Conservation (phyloP, 1,140 invertebrate genomes). For the Maconellicoccus hirsutus region DNA sequence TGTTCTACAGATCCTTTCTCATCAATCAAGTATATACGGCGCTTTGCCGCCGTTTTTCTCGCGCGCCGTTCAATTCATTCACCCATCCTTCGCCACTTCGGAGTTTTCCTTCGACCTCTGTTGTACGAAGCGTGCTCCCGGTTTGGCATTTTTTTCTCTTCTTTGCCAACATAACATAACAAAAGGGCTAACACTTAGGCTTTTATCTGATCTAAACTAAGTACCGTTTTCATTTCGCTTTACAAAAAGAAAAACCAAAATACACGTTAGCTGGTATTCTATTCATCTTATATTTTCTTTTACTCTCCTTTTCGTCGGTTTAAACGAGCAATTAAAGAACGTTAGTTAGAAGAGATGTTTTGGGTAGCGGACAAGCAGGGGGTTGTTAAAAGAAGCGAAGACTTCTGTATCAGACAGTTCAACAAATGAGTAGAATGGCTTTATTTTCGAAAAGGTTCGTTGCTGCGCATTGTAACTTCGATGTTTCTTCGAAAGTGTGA, state of each 20-base stretch:
- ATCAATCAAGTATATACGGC: neutral
- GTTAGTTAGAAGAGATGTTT: neutral
- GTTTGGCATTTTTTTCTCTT: neutral
- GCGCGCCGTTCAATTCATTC: neutral
- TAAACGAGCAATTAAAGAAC: conserved; percentile 4
- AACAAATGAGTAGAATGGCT: conserved; percentile 8
- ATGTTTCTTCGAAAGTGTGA: neutral
- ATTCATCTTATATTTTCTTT: conserved; percentile 6
- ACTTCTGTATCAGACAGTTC: neutral
- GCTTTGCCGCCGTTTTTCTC: neutral
- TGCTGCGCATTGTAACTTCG: neutral
- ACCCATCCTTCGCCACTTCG: neutral
- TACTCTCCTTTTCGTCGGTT: neutral
- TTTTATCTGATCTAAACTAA: conserved; percentile 9
- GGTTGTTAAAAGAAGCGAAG: neutral
- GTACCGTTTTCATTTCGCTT: conserved; percentile 6
- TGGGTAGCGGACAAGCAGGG: neutral
- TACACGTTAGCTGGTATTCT: neutral
- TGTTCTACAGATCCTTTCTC: conserved; percentile 7
- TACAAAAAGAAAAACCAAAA: neutral
- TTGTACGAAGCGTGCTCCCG: neutral
- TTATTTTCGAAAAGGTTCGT: neutral
- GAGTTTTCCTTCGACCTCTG: neutral
- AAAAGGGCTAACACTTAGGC: neutral
- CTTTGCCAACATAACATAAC: neutral